These are phyloP conservation scores for Chrysogorgia sp. DNA, from an alignment of 92 coral and sea anemone species.

Conservation along the genomic window DNA sequence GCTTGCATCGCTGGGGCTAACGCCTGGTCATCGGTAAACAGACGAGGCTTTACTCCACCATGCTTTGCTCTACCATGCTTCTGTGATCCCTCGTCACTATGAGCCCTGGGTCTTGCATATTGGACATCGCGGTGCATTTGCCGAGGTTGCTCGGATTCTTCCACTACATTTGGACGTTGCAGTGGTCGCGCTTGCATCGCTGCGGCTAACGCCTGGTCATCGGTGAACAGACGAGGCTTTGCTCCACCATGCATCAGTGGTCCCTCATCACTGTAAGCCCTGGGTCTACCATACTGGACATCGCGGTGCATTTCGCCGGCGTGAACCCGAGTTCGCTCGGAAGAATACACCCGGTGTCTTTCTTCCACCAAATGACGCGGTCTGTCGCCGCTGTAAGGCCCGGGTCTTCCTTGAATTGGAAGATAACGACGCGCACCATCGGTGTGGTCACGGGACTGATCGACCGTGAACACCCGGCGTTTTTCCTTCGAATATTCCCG, in stretches of 20 bases:
- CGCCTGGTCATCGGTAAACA: not conserved
- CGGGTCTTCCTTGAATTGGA: not conserved
- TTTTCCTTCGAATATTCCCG: not conserved
- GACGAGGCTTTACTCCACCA: not conserved
- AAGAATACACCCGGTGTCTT: not conserved
- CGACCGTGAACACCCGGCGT: not conserved
- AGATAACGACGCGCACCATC: not conserved
- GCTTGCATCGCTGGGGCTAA: no score
- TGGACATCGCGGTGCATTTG: no score
- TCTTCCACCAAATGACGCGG: not conserved
- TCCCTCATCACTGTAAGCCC: conserved; percentile 1
- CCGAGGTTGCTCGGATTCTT: no score
- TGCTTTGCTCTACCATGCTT: not conserved
- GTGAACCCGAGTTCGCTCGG: not conserved
- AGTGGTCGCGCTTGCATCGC: no score
- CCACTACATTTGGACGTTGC: no score
- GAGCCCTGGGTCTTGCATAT: no score
- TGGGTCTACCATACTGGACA: not conserved
- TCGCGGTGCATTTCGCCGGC: not conserved
- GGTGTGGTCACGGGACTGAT: not conserved
- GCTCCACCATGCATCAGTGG: not conserved
- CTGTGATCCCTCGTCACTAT: not conserved
- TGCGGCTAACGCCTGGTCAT: not conserved
- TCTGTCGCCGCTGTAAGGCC: not conserved
- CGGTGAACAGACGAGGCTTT: not conserved